Evolutionary conservation across 2,888 invertebrate genomes (phyloP), one percentile per base, ranked within the genome.

Genomic region (Tetragonula carbonaria): DNA sequence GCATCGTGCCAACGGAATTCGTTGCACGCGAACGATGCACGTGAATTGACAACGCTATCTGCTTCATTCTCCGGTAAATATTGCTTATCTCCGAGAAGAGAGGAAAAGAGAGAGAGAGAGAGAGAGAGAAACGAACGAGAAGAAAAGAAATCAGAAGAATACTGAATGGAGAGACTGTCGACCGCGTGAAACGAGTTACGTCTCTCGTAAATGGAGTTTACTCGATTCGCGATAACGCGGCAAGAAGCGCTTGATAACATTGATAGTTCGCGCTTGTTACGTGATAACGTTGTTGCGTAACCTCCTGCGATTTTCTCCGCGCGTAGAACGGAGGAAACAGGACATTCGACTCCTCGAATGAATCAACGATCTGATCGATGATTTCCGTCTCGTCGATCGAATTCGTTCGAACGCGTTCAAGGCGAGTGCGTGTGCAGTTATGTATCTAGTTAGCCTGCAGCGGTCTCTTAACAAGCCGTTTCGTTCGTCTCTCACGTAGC

Each of bases 401-500:
- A 55, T 45, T 33, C 62, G 28, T 28, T 23, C 23, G 14, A 18
- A 6, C 45, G 28, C 18, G 65, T 45, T 38, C n/a, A 53, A 16
- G 38, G 3, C 21, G n/a, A 45, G 28, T 67, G 6, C 28, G 45
- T 45, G 45, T n/a, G 28, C 8, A 4, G 18, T 18, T 14, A 0
- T 55, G 13, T 28, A 63, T 68, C 80, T 45, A 5, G 38, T 8
- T 74, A 13, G 51, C 67, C 50, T 53, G 51, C 68, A 77, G 68
- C 63, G 84, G 14, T 82, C 74, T 84, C 70, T 74, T 74, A 80
- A 85, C 79, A 70, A 77, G 76, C 68, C 70, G 84, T 11, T 85
- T 74, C 85, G 68, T 57, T 67, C 84, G 50, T 79, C 79, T 76
- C 75, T 83, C 84, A 57, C 84, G 84, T 76, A 84, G 14, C 77